Percentiles rank a stretch among this genome's conserved stretches.
These are phyloP conservation scores for Eriosoma lanigerum DNA, from an alignment of 1,140 invertebrate species.

Conservation along the genomic window DNA sequence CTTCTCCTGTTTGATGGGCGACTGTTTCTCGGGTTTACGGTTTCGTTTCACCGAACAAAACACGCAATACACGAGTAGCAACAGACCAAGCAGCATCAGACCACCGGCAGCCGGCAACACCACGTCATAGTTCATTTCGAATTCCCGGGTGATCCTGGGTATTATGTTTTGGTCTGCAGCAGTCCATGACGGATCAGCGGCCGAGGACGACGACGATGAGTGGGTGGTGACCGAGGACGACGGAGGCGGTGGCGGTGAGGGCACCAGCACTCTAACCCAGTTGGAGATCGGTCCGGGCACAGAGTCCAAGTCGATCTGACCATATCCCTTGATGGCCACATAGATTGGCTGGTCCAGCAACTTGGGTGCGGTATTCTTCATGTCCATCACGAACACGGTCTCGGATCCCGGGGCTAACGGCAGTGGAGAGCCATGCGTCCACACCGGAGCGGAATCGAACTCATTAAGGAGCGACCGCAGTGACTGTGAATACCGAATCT, in stretches of 20 bases:
- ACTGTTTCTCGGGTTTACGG: slow-evolving; percentile 54
- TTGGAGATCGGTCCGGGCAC: slow-evolving; percentile 63
- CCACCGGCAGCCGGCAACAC: slow-evolving; percentile 59
- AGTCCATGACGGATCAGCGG: slow-evolving; percentile 56
- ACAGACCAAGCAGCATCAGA: slow-evolving; percentile 58
- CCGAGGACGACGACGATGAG: slow-evolving; percentile 57
- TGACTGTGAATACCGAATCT: slow-evolving; percentile 59
- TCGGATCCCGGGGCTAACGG: slow-evolving; percentile 59
- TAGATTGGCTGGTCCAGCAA: slow-evolving; percentile 60
- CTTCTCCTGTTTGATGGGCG: slow-evolving; percentile 55
- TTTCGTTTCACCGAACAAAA: slow-evolving; percentile 59
- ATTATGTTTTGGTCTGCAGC: slow-evolving; percentile 56
- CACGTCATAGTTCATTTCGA: slow-evolving; percentile 57
- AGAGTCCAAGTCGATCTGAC: slow-evolving; percentile 56
- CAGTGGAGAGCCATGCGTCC: slow-evolving; percentile 58
- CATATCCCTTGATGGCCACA: slow-evolving; percentile 62
- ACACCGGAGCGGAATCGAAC: slow-evolving; percentile 58
- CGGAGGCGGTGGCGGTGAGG: slow-evolving; percentile 60
- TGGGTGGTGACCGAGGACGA: slow-evolving; percentile 58
- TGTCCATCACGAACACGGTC: slow-evolving; percentile 60
- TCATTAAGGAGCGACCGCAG: slow-evolving; percentile 60
- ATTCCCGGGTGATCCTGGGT: slow-evolving; percentile 55
- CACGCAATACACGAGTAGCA: slow-evolving; percentile 60
- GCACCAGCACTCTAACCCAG: slow-evolving; percentile 61
- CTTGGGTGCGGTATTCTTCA: slow-evolving; percentile 59